phyloP scores from a whole-genome alignment of 2,888 invertebrate genomes.

The Temnothorax ravouxi region DNA sequence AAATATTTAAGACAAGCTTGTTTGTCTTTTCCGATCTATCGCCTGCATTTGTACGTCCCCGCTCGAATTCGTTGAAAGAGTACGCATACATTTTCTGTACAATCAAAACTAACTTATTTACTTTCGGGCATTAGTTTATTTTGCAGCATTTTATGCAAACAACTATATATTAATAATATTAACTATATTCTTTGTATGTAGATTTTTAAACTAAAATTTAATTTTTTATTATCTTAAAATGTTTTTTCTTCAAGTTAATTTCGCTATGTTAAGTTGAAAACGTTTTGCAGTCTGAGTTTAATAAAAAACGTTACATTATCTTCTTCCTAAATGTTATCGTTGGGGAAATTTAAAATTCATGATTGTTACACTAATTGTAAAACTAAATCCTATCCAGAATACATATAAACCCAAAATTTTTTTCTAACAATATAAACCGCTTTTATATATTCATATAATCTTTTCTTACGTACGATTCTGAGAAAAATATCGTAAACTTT shows the following conservation, averaged over 20 bases:
- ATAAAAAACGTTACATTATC: not conserved
- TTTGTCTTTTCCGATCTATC: conserved; percentile 50
- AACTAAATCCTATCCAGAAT: not conserved
- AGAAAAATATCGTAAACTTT: not conserved
- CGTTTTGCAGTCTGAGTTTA: not conserved
- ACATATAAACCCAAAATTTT: not conserved
- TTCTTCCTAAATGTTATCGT: not conserved
- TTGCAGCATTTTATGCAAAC: not conserved
- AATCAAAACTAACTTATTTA: conserved; percentile 40
- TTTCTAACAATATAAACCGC: not conserved
- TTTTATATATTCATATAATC: not conserved
- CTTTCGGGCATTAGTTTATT: conserved; percentile 17
- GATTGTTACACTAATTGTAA: not conserved
- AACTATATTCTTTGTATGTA: not conserved
- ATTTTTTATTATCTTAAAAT: not conserved
- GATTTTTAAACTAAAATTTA: not conserved
- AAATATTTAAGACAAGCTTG: conserved; percentile 54
- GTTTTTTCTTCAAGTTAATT: not conserved
- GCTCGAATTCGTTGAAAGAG: conserved; percentile 36
- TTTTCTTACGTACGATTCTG: not conserved
- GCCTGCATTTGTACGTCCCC: conserved; percentile 30
- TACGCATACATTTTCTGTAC: conserved; percentile 17
- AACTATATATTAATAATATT: not conserved
- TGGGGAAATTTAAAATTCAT: not conserved
- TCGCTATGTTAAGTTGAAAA: not conserved